These are phyloP conservation scores for Oncorhynchus clarkii DNA, from an alignment of 2,113 vertebrate genomes.

Conservation along the genomic window DNA sequence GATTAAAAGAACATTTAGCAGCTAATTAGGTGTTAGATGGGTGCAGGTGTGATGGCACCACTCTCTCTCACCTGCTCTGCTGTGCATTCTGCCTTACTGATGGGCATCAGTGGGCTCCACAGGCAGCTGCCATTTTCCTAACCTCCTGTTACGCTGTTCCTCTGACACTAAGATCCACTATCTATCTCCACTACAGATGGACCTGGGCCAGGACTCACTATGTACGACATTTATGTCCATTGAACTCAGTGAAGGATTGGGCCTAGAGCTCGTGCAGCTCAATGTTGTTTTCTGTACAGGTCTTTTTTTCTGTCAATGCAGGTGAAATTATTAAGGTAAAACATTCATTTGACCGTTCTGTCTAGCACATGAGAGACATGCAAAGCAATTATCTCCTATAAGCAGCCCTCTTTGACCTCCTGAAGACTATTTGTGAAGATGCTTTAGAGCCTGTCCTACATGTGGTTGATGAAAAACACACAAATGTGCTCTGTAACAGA, in stretches of 20 bases:
- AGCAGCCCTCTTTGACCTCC: background rate
- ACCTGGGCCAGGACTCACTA: background rate
- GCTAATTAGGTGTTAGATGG: conserved; percentile 7
- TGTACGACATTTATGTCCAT: background rate
- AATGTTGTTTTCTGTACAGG: no score
- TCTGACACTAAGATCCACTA: background rate
- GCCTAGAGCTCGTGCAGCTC: no score
- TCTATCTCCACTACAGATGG: background rate
- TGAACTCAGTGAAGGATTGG: background rate
- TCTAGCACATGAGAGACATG: background rate
- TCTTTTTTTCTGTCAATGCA: no score
- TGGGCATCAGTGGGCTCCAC: background rate
- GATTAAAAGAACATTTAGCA: conserved; percentile 53
- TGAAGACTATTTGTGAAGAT: background rate
- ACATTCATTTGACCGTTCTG: background rate
- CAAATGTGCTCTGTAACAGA: background rate
- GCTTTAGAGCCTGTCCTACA: background rate
- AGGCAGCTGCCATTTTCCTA: background rate
- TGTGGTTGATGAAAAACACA: background rate
- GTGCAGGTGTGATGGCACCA: conserved; percentile 11
- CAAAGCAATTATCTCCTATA: background rate
- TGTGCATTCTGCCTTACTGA: conserved; percentile 11
- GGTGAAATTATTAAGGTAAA: background rate
- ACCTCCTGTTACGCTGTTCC: background rate
- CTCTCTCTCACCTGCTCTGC: conserved; percentile 5